phyloP scores from a whole-genome alignment of 2,888 invertebrate species.

The Noctua fimbriata region DNA sequence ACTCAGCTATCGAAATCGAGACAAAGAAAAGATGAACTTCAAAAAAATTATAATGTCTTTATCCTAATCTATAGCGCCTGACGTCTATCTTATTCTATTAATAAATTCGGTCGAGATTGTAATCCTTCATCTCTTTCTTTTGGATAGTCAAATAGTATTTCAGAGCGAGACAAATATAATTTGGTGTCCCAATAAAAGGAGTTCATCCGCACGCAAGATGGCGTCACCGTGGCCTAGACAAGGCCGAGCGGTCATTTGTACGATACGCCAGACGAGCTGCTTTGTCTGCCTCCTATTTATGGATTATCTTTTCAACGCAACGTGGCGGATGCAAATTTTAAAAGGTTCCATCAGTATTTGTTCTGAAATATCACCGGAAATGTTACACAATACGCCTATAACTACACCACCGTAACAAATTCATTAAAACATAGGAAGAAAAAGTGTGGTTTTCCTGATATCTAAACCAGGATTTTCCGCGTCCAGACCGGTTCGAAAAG shows the following conservation, averaged over 20 bases:
- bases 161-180: slow-evolving; percentile 81
- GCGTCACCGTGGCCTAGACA: slow-evolving; percentile 90
- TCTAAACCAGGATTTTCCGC: slow-evolving; percentile 56
- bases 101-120: slow-evolving; percentile 72
- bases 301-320: slow-evolving; percentile 71
- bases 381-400: slow-evolving; percentile 25
- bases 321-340: slow-evolving; percentile 70
- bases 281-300: slow-evolving; percentile 81
- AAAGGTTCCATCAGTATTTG: slow-evolving; percentile 42
- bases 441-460: slow-evolving; percentile 54
- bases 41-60: slow-evolving; percentile 48
- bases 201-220: slow-evolving; percentile 86
- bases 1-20: slow-evolving; percentile 20
- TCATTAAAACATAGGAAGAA: slow-evolving; percentile 36
- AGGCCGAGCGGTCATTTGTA: slow-evolving; percentile 89
- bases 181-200: slow-evolving; percentile 85
- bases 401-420: slow-evolving; percentile 19
- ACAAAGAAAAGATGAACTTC: slow-evolving; percentile 63
- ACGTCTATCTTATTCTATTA: slow-evolving; percentile 75
- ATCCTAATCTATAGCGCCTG: slow-evolving; percentile 59
- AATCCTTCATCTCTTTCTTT: slow-evolving; percentile 73
- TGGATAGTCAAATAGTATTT: slow-evolving; percentile 53
- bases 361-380: slow-evolving; percentile 43
- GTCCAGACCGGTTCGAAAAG: slow-evolving; percentile 44
- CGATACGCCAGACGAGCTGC: slow-evolving; percentile 85